Conservation (phyloP, 1,140 invertebrate species). For the Anastrepha obliqua region DNA sequence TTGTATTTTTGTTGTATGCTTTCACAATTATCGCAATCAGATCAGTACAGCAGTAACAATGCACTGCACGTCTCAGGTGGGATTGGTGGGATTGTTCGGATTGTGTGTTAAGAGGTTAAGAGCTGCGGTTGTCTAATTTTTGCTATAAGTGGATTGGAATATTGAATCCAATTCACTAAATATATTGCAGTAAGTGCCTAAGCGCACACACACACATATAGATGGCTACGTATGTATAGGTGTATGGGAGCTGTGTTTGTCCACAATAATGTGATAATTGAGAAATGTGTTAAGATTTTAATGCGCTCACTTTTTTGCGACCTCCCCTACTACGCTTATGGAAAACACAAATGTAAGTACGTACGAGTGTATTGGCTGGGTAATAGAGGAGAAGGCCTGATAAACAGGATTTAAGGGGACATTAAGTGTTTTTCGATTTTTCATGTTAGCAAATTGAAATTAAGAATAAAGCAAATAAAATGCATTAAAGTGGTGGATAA, state of each 20-base stretch:
- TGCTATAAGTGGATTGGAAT: conserved; percentile 36
- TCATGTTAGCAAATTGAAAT: no score
- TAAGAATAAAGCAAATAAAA: not conserved
- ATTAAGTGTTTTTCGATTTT: no score
- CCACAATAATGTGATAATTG: conserved; percentile 41
- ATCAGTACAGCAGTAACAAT: conserved; percentile 14
- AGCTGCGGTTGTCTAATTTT: conserved; percentile 10
- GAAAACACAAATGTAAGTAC: no score
- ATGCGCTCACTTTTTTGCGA: conserved; percentile 35
- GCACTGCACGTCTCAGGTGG: not conserved
- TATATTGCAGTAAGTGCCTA: conserved; percentile 25
- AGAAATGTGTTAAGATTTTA: conserved; percentile 56
- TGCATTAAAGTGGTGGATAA: not conserved
- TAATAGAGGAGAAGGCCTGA: no score
- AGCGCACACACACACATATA: conserved; percentile 6
- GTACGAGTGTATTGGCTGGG: no score
- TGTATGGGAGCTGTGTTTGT: no score
- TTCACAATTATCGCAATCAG: conserved; percentile 50
- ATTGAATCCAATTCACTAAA: conserved; percentile 44
- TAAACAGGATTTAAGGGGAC: no score
- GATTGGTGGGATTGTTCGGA: not conserved
- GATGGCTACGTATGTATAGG: no score
- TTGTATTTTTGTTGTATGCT: conserved; percentile 24
- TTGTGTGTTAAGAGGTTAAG: conserved; percentile 45
- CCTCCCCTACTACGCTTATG: no score